These are phyloP conservation scores for Apogon hyalosoma DNA, from an alignment of 2,797 vertebrate genomes.

Conservation along the genomic window DNA sequence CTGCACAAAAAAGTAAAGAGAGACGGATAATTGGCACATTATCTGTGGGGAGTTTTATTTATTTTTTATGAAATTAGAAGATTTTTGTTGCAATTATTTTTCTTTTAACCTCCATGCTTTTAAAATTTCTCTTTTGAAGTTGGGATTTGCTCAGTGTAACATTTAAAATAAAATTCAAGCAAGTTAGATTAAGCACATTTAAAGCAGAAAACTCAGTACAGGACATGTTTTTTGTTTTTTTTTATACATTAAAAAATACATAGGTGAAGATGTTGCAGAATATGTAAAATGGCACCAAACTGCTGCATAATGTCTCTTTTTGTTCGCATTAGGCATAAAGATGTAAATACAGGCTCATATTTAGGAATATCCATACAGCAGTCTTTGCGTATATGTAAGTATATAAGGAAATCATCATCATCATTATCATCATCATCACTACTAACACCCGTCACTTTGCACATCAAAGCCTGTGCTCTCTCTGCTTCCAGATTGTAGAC, in stretches of 20 bases:
- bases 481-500: constrained; percentile 52
- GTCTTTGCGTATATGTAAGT: constrained; percentile 11
- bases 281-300: not conserved
- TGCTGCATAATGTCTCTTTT: not conserved
- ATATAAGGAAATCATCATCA: constrained; percentile 52
- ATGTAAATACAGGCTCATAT: constrained; percentile 4
- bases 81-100: constrained; percentile 3
- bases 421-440: constrained; percentile 41
- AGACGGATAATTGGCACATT: constrained; percentile 28
- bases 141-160: not conserved
- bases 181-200: no score
- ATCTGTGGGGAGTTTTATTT: constrained; percentile 9
- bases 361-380: not conserved
- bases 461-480: constrained; percentile 57
- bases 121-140: not conserved
- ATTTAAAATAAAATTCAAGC: not conserved
- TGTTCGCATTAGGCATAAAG: not conserved
- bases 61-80: constrained; percentile 2
- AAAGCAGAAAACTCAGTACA: no score
- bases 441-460: constrained; percentile 53
- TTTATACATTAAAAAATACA: not conserved
- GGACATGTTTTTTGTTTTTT: no score
- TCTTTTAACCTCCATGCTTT: not conserved
- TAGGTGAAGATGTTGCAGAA: constrained; percentile 1
- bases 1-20: constrained; percentile 8